These are phyloP conservation scores for Chrysotoxum bicinctum DNA, from an alignment of 2,888 invertebrate species.

Conservation along the genomic window DNA sequence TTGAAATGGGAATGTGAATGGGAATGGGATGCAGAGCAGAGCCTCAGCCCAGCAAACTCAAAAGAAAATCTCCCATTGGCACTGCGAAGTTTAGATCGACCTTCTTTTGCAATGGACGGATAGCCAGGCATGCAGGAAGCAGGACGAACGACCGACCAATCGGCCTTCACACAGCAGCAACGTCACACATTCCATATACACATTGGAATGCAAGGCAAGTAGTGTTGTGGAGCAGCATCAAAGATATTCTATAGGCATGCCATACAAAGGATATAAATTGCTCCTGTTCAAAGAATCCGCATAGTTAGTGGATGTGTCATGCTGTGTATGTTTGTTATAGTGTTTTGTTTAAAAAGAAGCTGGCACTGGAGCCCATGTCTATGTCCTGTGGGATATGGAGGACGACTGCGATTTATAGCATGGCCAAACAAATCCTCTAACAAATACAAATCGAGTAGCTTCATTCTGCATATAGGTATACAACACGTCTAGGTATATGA, in stretches of 20 bases:
- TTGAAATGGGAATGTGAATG: slow-evolving; percentile 26
- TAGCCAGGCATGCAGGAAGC: neutral
- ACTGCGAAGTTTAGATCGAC: slow-evolving; percentile 61
- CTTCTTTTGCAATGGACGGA: slow-evolving; percentile 27
- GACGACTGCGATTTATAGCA: slow-evolving; percentile 69
- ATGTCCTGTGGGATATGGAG: slow-evolving; percentile 54
- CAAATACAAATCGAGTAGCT: slow-evolving; percentile 57
- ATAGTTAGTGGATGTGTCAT: slow-evolving; percentile 64
- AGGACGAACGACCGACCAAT: neutral
- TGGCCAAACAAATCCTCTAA: slow-evolving; percentile 65
- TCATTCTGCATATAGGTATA: neutral
- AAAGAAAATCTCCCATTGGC: slow-evolving; percentile 67
- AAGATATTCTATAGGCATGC: slow-evolving; percentile 66
- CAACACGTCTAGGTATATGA: neutral
- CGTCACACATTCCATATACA: slow-evolving; percentile 33
- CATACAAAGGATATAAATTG: slow-evolving; percentile 70
- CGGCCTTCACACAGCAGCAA: slow-evolving; percentile 58
- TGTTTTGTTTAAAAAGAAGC: slow-evolving; percentile 8
- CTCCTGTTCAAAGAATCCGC: slow-evolving; percentile 67
- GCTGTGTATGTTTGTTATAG: slow-evolving; percentile 9
- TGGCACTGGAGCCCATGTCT: slow-evolving; percentile 3
- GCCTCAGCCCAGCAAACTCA: neutral
- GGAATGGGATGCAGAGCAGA: neutral
- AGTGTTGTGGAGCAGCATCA: slow-evolving; percentile 56
- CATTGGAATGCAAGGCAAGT: slow-evolving; percentile 31